A percentile compares a stretch with the other conserved stretches of the same genome.
phyloP scores from a whole-genome alignment of 2,113 vertebrate genomes.

The Xiphorhynchus elegans region DNA sequence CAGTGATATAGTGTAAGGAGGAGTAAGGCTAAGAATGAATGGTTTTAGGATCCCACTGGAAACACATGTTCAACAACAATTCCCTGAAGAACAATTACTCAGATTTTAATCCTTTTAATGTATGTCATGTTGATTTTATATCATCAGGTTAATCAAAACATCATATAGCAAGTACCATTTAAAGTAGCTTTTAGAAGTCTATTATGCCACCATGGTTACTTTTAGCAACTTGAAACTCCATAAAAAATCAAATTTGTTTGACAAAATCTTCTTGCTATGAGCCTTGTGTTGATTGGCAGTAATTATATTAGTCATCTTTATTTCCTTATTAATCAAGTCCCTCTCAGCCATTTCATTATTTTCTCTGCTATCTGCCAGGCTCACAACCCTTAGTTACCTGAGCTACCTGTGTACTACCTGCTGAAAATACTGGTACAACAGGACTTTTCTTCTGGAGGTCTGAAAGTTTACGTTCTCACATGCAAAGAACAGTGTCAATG shows the following conservation, averaged over 20 bases:
- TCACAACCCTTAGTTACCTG: conserved; percentile 30
- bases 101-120: not conserved
- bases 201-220: conserved; percentile 35
- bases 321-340: conserved; percentile 57
- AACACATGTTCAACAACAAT: not conserved
- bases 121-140: conserved; percentile 21
- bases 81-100: not conserved
- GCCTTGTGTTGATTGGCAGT: not conserved
- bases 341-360: conserved; percentile 44
- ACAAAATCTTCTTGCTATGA: conserved; percentile 20
- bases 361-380: conserved; percentile 22
- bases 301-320: conserved; percentile 51
- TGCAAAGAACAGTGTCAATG: not conserved
- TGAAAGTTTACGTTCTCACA: not conserved
- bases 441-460: not conserved
- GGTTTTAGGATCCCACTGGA: not conserved
- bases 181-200: conserved; percentile 29
- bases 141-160: conserved; percentile 10
- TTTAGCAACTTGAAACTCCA: conserved; percentile 27
- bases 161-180: not conserved
- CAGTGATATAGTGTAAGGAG: not conserved
- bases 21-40: not conserved
- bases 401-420: not conserved
- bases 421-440: not conserved
- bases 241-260: conserved; percentile 54